Evolutionary conservation across 2,113 vertebrate species (phyloP), one percentile per base, ranked within the genome.

Genomic region (Cephalopterus ornatus): DNA sequence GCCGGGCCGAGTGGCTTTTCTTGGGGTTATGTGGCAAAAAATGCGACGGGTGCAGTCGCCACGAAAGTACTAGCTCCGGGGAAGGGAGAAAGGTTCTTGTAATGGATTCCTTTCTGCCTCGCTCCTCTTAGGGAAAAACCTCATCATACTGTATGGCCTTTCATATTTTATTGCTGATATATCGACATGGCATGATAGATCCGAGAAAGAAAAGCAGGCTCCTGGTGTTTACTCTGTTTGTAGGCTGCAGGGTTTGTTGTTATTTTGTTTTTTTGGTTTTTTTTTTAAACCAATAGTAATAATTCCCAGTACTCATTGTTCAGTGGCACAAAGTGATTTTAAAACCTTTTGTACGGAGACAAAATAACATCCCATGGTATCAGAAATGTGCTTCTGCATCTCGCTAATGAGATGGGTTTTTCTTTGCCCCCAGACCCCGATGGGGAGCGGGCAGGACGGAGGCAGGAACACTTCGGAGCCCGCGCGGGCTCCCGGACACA

Each of bases 301-400:
- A 83, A 90, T 95, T 96, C 71, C 56, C 50, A 46, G n/a, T 47
- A 27, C 41, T 88, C 82, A 87, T 87, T 92, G 80, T 95, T 95
- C 73, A 11, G 71, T 22, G 2, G 30, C 72, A 47, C 75, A 55
- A 95, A 95, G 67, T 93, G 84, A 56, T 91, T 82, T 88, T 79
- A 76, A 89, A 95, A 53, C 86, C 71, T 79, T 95, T 89, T 95
- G 66, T 83, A 72, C 3, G 9, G 26, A 18, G 46, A 72, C 56
- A 84, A 83, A 92, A 91, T 78, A 52, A 42, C 80, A 70, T 39
- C 46, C 28, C 46, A 3, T 46, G 50, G 56, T 91, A 92, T 73
- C 63, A 80, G 59, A 88, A 85, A 90, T 8, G 35, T 42, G 19
- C 70, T 82, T 63, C 44, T 61, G 39, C 33, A 33, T 79, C 68